These are phyloP conservation scores for Muschampia plurimacula DNA, from an alignment of 2,888 invertebrate genomes.

Conservation along the genomic window DNA sequence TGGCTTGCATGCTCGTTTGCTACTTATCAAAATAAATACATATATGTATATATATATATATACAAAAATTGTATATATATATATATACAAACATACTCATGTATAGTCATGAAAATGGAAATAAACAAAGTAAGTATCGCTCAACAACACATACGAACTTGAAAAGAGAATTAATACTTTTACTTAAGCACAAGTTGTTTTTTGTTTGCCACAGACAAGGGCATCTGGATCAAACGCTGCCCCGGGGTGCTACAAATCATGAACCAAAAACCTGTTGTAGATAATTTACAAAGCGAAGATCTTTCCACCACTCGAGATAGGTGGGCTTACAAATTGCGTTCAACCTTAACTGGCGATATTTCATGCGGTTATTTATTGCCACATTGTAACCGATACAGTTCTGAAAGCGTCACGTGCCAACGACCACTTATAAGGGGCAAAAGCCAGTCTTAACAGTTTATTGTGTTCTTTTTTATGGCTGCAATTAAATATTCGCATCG, in stretches of 20 bases:
- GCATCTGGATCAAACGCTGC: slow-evolving; percentile 76
- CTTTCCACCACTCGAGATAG: slow-evolving; percentile 74
- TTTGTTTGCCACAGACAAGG: slow-evolving; percentile 70
- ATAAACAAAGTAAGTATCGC: slow-evolving; percentile 29
- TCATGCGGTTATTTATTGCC: slow-evolving; percentile 78
- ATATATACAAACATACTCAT: too few relatives aligned
- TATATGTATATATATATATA: too few relatives aligned
- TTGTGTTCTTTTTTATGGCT: not conserved
- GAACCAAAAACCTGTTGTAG: slow-evolving; percentile 81
- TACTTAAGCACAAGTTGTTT: slow-evolving; percentile 75
- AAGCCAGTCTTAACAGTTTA: slow-evolving; percentile 5
- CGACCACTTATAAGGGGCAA: slow-evolving; percentile 17
- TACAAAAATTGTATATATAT: too few relatives aligned
- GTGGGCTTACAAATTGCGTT: slow-evolving; percentile 78
- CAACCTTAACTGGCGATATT: slow-evolving; percentile 78
- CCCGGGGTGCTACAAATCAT: slow-evolving; percentile 82
- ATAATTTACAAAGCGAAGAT: slow-evolving; percentile 71
- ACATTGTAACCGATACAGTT: slow-evolving; percentile 44
- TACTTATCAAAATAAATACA: too few relatives aligned
- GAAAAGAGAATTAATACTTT: slow-evolving; percentile 70
- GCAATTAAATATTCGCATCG: not conserved
- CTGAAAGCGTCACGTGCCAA: slow-evolving; percentile 22
- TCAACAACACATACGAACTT: slow-evolving; percentile 51
- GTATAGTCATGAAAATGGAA: slow-evolving; percentile 32
- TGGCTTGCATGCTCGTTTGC: too few relatives aligned